phyloP scores from a whole-genome alignment of 2,113 vertebrate genomes.

The Psilopsiagon aymara region DNA sequence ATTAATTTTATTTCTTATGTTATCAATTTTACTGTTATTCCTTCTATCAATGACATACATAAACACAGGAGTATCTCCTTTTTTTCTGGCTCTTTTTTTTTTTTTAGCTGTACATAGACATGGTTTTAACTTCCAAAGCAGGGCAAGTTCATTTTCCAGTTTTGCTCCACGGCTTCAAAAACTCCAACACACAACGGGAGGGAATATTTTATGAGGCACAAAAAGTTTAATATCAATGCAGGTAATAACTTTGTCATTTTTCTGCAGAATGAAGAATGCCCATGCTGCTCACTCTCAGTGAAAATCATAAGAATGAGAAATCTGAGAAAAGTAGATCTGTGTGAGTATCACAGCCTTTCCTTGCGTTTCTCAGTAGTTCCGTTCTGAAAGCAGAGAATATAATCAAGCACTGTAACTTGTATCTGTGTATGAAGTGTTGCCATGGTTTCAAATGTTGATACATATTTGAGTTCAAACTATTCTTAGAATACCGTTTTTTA shows the following conservation, averaged over 20 bases:
- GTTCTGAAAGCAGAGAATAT: background rate
- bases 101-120: fast-evolving
- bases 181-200: background rate
- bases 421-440: background rate
- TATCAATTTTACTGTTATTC: background rate
- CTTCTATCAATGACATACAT: background rate
- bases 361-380: background rate
- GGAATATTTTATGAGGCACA: background rate
- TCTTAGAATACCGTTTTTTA: background rate
- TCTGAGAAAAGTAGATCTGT: conserved; percentile 42
- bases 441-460: background rate
- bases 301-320: conserved; percentile 64
- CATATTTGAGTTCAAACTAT: background rate
- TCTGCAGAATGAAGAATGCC: conserved; percentile 53
- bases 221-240: background rate
- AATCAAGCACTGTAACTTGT: background rate
- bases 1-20: background rate
- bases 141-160: background rate
- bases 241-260: background rate
- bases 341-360: conserved; percentile 13
- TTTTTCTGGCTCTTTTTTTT: background rate
- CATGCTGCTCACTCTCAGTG: conserved; percentile 19
- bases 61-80: background rate
- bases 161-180: background rate
- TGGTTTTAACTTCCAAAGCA: background rate